Evolutionary conservation across 2,113 vertebrate genomes (phyloP).

Genomic region (Psilopsiagon aymara): DNA sequence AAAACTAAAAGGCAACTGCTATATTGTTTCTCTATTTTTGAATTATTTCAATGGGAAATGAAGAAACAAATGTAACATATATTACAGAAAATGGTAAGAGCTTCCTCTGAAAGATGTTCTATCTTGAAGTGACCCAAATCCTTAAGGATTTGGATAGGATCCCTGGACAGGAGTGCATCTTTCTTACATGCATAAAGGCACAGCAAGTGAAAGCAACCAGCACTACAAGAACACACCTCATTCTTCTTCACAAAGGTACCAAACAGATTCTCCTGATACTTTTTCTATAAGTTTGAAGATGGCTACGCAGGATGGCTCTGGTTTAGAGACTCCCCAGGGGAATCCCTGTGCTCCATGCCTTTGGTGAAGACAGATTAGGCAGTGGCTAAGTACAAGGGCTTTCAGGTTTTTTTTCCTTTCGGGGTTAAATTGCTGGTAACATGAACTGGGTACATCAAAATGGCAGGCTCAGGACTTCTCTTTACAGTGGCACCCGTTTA

Average conservation of each 20-base stretch:
- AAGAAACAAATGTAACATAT: neutral
- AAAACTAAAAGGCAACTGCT: neutral
- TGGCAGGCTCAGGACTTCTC: neutral
- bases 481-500: neutral
- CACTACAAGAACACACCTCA: neutral
- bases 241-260: neutral
- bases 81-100: neutral
- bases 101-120: neutral
- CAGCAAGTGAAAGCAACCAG: neutral
- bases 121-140: neutral
- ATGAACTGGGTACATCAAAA: neutral
- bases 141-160: neutral
- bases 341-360: neutral
- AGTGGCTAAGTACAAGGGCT: accelerated
- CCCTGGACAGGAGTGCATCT: neutral
- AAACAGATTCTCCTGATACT: too few species aligned
- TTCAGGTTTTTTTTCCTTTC: neutral
- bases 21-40: neutral
- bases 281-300: neutral
- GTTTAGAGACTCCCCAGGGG: neutral
- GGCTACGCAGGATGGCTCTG: neutral
- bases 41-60: neutral
- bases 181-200: neutral
- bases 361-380: neutral
- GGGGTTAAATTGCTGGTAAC: neutral